Conservation (phyloP, 2,797 vertebrate genomes). For the Acanthurus leucopareius region DNA sequence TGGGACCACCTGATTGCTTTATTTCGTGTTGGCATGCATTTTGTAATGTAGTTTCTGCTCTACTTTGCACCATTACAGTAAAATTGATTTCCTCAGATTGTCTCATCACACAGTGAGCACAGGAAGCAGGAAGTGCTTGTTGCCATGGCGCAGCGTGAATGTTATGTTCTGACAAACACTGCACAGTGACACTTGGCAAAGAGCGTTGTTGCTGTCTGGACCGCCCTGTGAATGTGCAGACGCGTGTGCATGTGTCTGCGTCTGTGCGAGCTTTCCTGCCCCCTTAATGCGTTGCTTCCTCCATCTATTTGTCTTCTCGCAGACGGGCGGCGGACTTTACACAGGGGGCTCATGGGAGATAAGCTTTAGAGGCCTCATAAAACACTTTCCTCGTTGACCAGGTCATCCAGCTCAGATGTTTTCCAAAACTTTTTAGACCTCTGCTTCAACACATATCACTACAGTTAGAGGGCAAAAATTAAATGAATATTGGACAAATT, state of each 20-base stretch:
- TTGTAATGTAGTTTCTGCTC: constrained; percentile 38
- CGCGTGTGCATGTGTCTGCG: constrained; percentile 46
- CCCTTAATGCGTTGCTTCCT: constrained; percentile 79
- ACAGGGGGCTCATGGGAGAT: constrained; percentile 56
- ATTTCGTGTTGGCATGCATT: not conserved
- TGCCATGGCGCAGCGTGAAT: constrained; percentile 62
- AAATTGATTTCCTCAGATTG: constrained; percentile 83
- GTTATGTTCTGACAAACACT: constrained; percentile 73
- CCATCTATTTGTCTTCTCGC: constrained; percentile 78
- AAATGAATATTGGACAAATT: constrained; percentile 22
- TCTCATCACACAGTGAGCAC: constrained; percentile 63
- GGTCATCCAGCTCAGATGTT: constrained; percentile 54
- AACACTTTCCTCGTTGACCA: constrained; percentile 40
- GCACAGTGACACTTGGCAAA: constrained; percentile 76
- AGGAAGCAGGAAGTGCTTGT: constrained; percentile 80
- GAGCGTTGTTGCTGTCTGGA: constrained; percentile 60
- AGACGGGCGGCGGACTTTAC: constrained; percentile 64
- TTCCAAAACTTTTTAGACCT: constrained; percentile 48
- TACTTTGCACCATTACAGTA: constrained; percentile 54
- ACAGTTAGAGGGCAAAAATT: constrained; percentile 24
- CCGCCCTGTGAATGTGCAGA: constrained; percentile 59
- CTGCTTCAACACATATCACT: constrained; percentile 36
- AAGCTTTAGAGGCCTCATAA: constrained; percentile 54
- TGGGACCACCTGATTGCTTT: not conserved
- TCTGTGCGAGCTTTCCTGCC: constrained; percentile 64